Percentiles rank a stretch among this genome's conserved stretches.
Evolutionary conservation across 2,797 vertebrate species (phyloP).

Genomic region (Myotis findleyi): DNA sequence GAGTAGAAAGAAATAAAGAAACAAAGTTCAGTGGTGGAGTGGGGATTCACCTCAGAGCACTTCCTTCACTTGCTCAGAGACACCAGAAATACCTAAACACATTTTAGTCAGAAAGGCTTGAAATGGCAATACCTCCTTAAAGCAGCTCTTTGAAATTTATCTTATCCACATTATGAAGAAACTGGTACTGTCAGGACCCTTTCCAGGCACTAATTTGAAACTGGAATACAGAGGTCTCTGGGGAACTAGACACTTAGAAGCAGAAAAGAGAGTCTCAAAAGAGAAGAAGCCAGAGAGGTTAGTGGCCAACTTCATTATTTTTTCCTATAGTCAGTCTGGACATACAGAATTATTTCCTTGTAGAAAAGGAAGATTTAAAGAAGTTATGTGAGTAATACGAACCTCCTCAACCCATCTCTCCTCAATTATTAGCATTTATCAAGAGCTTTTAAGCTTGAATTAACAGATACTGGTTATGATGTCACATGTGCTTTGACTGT

Average conservation of each 20-base stretch:
- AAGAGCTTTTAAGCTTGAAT: slow-evolving; percentile 35
- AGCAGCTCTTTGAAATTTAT: not conserved
- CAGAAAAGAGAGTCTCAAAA: not conserved
- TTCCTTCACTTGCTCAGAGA: not conserved
- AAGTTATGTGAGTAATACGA: not conserved
- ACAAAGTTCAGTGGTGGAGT: not conserved
- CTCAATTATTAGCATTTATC: not conserved
- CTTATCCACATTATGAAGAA: not conserved
- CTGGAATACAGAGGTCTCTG: not conserved
- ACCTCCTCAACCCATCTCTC: not conserved
- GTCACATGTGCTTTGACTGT: not conserved
- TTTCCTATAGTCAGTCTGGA: not conserved
- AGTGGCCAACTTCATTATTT: not conserved
- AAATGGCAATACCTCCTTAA: not conserved
- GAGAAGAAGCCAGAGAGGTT: not conserved
- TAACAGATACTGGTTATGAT: not conserved
- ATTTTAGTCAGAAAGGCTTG: not conserved
- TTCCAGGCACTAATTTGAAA: not conserved
- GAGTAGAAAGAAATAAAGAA: not conserved
- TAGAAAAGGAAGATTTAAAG: not conserved
- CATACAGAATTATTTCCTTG: not conserved
- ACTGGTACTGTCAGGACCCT: not conserved
- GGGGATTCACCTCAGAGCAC: not conserved
- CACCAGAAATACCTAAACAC: not conserved
- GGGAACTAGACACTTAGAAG: not conserved